Evolutionary conservation across 2,797 vertebrate genomes (phyloP).

Genomic region (Lemur catta): DNA sequence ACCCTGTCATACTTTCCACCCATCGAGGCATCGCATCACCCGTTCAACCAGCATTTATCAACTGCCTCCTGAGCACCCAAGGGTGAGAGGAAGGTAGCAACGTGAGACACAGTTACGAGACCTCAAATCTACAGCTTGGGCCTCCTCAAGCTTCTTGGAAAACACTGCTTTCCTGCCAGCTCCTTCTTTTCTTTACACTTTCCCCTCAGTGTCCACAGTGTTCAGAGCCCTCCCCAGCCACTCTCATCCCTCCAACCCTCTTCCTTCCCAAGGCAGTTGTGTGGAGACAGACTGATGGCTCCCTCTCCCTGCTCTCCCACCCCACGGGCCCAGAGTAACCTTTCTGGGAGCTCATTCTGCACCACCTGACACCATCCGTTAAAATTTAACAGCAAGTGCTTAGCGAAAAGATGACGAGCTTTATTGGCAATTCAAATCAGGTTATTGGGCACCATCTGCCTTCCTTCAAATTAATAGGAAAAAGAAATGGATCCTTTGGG

Average conservation of each 20-base stretch:
- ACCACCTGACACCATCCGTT: constrained; percentile 4
- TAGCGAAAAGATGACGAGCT: constrained; percentile 47
- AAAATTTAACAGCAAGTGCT: constrained; percentile 50
- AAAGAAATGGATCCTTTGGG: constrained; percentile 59
- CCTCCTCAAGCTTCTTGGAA: not conserved
- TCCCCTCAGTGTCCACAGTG: not conserved
- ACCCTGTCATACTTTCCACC: not conserved
- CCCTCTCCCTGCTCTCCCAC: not conserved
- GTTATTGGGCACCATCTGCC: constrained; percentile 70
- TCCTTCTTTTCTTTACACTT: not conserved
- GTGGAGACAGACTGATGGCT: not conserved
- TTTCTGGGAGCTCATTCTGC: not conserved
- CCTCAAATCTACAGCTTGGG: not conserved
- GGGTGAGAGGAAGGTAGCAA: not conserved
- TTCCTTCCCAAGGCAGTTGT: not conserved
- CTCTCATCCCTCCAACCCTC: not conserved
- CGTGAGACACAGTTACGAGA: not conserved
- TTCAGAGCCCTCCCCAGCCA: not conserved
- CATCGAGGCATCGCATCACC: not conserved
- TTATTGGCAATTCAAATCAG: constrained; percentile 71
- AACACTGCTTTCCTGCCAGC: not conserved
- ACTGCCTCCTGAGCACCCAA: not conserved
- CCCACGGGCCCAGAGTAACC: not conserved
- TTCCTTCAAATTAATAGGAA: constrained; percentile 71
- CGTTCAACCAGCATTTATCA: not conserved